phyloP scores from a whole-genome alignment of 2,113 vertebrate genomes.

The Clarias macrocephalus region DNA sequence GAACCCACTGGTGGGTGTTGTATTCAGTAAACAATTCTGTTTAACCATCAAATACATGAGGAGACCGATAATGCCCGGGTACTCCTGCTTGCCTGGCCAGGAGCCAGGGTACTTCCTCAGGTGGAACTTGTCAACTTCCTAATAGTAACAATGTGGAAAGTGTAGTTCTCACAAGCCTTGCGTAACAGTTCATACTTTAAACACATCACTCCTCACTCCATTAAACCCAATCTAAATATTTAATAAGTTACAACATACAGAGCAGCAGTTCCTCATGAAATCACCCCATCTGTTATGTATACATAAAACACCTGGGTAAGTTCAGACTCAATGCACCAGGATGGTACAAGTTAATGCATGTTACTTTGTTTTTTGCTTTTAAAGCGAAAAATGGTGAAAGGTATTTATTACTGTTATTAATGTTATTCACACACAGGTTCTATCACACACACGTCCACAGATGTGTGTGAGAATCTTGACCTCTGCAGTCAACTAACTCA shows the following conservation, averaged over 20 bases:
- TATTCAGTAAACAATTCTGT: constrained; percentile 22
- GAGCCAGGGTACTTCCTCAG: background rate
- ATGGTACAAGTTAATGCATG: background rate
- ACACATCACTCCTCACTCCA: background rate
- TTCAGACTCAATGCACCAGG: background rate
- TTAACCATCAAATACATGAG: constrained; percentile 23
- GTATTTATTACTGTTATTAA: constrained; percentile 37
- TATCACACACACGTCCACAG: background rate
- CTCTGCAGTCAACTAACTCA: background rate
- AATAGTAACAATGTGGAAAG: background rate
- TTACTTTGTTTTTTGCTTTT: constrained; percentile 56
- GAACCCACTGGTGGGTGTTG: background rate
- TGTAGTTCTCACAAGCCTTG: background rate
- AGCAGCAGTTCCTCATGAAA: background rate
- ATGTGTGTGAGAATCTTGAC: constrained; percentile 21
- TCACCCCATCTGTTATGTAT: background rate
- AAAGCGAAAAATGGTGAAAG: constrained; percentile 22
- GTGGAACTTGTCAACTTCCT: background rate
- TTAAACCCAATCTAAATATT: background rate
- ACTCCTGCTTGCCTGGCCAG: constrained; percentile 4
- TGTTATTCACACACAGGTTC: constrained; percentile 16
- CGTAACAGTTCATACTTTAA: background rate
- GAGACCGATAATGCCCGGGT: background rate
- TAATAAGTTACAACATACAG: background rate
- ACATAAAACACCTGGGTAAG: background rate